Percentiles rank a stretch among this genome's conserved stretches.
These are phyloP conservation scores for Leptopilina boulardi DNA, from an alignment of 1,140 invertebrate genomes.

Conservation along the genomic window DNA sequence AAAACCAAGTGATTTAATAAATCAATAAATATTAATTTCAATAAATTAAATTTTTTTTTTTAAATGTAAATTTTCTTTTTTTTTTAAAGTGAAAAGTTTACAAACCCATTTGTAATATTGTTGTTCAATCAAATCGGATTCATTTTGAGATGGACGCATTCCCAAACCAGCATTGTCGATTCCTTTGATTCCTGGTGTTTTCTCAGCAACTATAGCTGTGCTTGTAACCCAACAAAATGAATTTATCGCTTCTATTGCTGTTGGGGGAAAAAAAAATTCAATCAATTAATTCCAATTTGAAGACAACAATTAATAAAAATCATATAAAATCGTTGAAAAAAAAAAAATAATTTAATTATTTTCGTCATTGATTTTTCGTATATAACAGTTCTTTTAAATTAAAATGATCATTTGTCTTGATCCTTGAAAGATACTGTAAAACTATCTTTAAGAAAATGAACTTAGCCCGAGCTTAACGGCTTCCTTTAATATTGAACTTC, in stretches of 20 bases:
- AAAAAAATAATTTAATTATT: neutral
- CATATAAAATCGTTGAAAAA: no score
- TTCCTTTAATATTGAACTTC: constrained; percentile 62
- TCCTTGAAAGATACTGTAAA: constrained; percentile 47
- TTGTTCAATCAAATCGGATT: constrained; percentile 75
- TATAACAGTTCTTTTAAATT: constrained; percentile 39
- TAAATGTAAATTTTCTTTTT: neutral
- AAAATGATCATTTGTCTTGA: constrained; percentile 54
- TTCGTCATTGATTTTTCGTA: constrained; percentile 1
- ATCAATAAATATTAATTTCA: neutral
- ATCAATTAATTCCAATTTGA: neutral
- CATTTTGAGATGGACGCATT: constrained; percentile 62
- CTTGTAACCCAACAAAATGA: constrained; percentile 82
- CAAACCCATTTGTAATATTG: constrained; percentile 82
- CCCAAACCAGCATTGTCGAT: constrained; percentile 60
- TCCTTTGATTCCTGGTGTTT: constrained; percentile 60
- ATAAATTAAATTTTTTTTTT: neutral
- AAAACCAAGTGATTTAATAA: constrained; percentile 15
- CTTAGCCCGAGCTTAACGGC: constrained; percentile 57
- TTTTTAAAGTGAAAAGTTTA: constrained; percentile 35
- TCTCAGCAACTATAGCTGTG: constrained; percentile 77
- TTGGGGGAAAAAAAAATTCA: neutral
- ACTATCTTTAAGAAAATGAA: constrained; percentile 59
- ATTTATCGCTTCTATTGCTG: constrained; percentile 75
- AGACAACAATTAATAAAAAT: neutral